Conservation (phyloP, 2,888 invertebrate species). For the Sphaerophoria taeniata region DNA sequence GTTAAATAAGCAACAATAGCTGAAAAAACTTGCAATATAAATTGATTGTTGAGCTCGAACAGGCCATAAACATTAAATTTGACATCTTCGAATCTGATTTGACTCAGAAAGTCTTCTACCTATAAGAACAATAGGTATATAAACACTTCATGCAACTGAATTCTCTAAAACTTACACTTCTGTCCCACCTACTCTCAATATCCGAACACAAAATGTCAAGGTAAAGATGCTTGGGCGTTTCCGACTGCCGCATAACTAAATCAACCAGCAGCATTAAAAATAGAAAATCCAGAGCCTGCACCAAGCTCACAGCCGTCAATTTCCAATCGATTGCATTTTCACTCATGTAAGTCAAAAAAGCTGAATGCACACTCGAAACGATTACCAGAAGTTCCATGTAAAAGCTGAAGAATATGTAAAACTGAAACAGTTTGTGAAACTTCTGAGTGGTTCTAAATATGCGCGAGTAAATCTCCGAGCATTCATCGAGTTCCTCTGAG, state of each 20-base stretch:
- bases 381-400: constrained; percentile 1
- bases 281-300: constrained; percentile 1
- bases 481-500: constrained; percentile 77
- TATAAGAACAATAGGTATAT: neutral
- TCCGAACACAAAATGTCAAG: constrained; percentile 15
- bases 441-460: constrained; percentile 75
- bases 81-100: constrained; percentile 28
- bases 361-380: neutral
- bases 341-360: neutral
- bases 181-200: constrained; percentile 11
- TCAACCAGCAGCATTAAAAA: constrained; percentile 2
- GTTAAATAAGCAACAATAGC: constrained; percentile 41
- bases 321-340: neutral
- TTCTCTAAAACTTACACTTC: constrained; percentile 27
- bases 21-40: constrained; percentile 45
- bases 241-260: constrained; percentile 1
- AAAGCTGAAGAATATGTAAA: neutral
- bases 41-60: constrained; percentile 36
- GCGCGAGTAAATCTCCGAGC: constrained; percentile 76
- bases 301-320: neutral
- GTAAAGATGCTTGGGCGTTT: neutral
- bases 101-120: constrained; percentile 59
- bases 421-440: constrained; percentile 64
- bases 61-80: constrained; percentile 48
- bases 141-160: neutral